A percentile compares a stretch with the other conserved stretches of the same genome.
phyloP scores from a whole-genome alignment of 1,140 invertebrate genomes.

The Zaprionus tsacasi region DNA sequence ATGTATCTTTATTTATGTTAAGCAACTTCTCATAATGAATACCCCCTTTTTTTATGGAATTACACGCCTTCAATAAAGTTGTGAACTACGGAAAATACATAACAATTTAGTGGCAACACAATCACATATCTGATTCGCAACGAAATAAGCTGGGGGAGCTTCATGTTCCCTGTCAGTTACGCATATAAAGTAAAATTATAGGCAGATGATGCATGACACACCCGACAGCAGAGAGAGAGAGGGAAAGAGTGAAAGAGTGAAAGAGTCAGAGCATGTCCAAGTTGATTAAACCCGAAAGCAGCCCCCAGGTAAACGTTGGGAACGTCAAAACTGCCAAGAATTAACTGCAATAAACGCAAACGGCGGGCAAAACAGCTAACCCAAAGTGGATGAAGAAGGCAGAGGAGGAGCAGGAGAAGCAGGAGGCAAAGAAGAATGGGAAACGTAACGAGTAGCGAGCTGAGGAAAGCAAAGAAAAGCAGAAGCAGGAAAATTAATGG shows the following conservation, averaged over 20 bases:
- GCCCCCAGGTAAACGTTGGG: slow-evolving; percentile 5
- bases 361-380: slow-evolving; percentile 54
- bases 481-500: slow-evolving; percentile 78
- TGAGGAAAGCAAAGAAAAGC: slow-evolving; percentile 35
- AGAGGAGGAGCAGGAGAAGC: background rate
- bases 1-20: background rate
- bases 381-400: slow-evolving; percentile 21
- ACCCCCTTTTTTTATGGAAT: background rate
- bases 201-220: slow-evolving; percentile 6
- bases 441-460: slow-evolving; percentile 19
- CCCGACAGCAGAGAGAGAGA: background rate
- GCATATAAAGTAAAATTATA: slow-evolving; percentile 12
- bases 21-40: background rate
- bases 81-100: background rate
- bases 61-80: background rate
- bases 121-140: slow-evolving; percentile 1
- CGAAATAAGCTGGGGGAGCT: background rate
- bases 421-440: no score
- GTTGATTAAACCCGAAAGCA: slow-evolving; percentile 14
- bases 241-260: background rate
- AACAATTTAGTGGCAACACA: slow-evolving; percentile 2
- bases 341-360: slow-evolving; percentile 56
- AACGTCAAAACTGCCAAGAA: slow-evolving; percentile 41
- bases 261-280: background rate
- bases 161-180: background rate